Percentiles rank a stretch among this genome's conserved stretches.
phyloP scores from a whole-genome alignment of 92 coral and sea anemone species.

The Ricordea florida region DNA sequence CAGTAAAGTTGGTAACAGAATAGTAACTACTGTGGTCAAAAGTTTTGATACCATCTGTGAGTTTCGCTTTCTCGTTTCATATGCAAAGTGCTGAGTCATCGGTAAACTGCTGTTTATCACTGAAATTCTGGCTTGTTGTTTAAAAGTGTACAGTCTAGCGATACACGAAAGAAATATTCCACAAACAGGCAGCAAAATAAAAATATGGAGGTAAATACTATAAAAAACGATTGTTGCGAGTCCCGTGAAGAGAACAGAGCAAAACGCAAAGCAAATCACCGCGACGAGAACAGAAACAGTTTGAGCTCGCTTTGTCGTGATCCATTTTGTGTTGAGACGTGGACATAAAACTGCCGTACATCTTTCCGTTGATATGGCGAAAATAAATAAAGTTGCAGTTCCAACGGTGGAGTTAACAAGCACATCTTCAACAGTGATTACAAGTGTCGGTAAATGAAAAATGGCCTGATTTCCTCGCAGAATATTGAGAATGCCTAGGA shows the following conservation, averaged over 20 bases:
- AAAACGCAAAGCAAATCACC: not conserved
- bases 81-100: constrained; percentile 9
- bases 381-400: constrained; percentile 1
- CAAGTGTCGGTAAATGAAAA: not conserved
- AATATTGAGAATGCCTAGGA: constrained; percentile 13
- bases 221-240: constrained; percentile 2
- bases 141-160: constrained; percentile 14
- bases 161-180: not conserved
- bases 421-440: not conserved
- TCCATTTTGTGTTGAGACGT: constrained; percentile 28
- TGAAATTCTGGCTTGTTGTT: constrained; percentile 11
- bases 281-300: not conserved
- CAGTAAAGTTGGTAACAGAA: constrained; percentile 2
- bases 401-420: constrained; percentile 1
- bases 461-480: not conserved
- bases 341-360: constrained; percentile 2
- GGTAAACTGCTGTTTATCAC: constrained; percentile 4
- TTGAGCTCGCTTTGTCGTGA: constrained; percentile 5
- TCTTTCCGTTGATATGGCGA: constrained; percentile 22
- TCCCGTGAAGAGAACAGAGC: not conserved
- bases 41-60: constrained; percentile 3
- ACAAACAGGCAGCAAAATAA: constrained; percentile 9
- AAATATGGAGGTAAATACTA: constrained; percentile 4
- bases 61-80: constrained; percentile 8
- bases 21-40: not conserved